Evolutionary conservation across 2,888 invertebrate species (phyloP).

Genomic region (Acronicta alni): DNA sequence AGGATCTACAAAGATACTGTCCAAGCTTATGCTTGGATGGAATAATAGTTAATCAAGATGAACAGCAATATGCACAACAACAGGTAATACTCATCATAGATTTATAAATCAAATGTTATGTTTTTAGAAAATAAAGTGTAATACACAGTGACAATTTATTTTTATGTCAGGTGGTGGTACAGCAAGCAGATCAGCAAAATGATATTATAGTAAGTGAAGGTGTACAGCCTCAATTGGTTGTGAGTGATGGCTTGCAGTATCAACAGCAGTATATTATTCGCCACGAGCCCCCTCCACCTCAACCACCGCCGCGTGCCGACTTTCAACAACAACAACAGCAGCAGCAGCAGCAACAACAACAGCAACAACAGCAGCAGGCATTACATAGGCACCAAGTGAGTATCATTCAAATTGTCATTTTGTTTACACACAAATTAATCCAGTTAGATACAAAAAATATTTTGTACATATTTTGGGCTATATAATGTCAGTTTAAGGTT

Average conservation of each 20-base stretch:
- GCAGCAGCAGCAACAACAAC: conserved; percentile 69
- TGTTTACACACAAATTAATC: conserved; percentile 2
- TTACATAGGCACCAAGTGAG: conserved; percentile 75
- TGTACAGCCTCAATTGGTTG: conserved; percentile 81
- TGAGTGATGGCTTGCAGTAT: conserved; percentile 84
- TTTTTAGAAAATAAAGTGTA: not conserved
- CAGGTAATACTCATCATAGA: conserved; percentile 69
- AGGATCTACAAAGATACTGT: conserved; percentile 91
- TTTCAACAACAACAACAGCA: conserved; percentile 77
- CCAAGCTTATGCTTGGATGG: conserved; percentile 89
- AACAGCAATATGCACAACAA: conserved; percentile 85
- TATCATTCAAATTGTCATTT: conserved; percentile 24
- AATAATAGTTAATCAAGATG: conserved; percentile 86
- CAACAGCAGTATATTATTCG: conserved; percentile 86
- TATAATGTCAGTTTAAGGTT: conserved; percentile 10
- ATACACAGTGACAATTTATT: conserved; percentile 4
- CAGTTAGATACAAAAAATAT: not conserved
- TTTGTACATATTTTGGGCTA: conserved; percentile 1
- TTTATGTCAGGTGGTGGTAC: conserved; percentile 82
- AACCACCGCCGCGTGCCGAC: conserved; percentile 74
- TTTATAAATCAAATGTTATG: not conserved
- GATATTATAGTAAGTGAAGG: conserved; percentile 88
- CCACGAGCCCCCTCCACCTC: conserved; percentile 78
- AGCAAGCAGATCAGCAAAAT: conserved; percentile 87
- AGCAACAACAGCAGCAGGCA: conserved; percentile 71